Evolutionary conservation across 2,113 vertebrate species (phyloP), one percentile per base, ranked within the genome.

Genomic region (Laticauda colubrina): DNA sequence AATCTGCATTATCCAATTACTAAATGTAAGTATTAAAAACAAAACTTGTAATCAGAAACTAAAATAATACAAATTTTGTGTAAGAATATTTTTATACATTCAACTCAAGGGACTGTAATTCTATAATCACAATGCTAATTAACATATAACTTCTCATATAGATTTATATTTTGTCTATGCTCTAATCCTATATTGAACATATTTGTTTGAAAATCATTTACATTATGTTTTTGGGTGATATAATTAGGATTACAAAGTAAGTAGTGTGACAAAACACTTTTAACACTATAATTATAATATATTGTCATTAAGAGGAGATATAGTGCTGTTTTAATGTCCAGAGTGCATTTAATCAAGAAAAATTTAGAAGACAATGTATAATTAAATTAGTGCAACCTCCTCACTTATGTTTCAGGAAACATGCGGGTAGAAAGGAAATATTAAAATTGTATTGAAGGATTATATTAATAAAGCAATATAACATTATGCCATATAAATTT

Each of bases 231-330:
- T 5, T 26, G 43, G 0, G 4, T 51, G 7, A 86, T 88, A 54
- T 64, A 48, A 87, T 29, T 6, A 43, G 34, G 20, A 55, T 55
- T 75, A 39, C 29, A 29, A n/a, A 43, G 14, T 9, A 92, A 43
- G 21, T 29, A 54, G 4, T 45, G 15, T 75, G 59, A 24, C 20
- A 75, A 54, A 88, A 92, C 21, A 14, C n/a, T 75, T 88, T 48
- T 59, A 69, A 34, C 14, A 69, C 14, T 69, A n/a, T n/a, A 88
- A 92, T 88, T 23, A 55, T 88, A 43, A 75, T 88, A 69, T 55
- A 88, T 55, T 88, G 59, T 55, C 86, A 92, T 45, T 88, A 61
- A 91, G 56, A 64, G 91, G 45, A 15, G 48, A 53, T 92, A 69
- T 39, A 69, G 21, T 15, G n/a, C 29, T 69, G n/a, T 64, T 91